phyloP scores from a whole-genome alignment of 1,140 invertebrate species.

The Diachasmimorpha longicaudata region DNA sequence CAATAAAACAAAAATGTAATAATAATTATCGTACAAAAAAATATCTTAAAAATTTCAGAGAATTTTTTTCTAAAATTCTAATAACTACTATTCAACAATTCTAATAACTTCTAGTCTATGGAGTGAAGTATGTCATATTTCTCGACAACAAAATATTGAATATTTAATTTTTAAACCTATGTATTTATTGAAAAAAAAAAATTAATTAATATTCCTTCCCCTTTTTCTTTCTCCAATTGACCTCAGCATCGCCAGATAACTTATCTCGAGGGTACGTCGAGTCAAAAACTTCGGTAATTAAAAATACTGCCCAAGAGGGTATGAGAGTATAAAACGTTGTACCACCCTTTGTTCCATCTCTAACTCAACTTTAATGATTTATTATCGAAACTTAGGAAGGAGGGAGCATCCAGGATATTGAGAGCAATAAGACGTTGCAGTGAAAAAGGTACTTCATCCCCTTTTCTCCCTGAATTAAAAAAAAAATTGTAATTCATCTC shows the following conservation, averaged over 20 bases:
- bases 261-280: conserved; percentile 39
- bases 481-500: no score
- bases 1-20: background rate
- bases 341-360: conserved; percentile 13
- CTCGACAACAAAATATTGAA: no score
- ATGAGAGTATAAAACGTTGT: conserved; percentile 3
- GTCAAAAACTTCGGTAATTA: conserved; percentile 51
- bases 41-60: no score
- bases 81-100: no score
- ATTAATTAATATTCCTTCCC: background rate
- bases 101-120: no score
- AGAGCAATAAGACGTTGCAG: conserved; percentile 41
- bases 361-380: conserved; percentile 21
- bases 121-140: no score
- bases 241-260: conserved; percentile 38
- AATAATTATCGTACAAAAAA: background rate
- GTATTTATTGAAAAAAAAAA: conserved; percentile 9
- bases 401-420: conserved; percentile 40
- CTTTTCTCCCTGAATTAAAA: no score
- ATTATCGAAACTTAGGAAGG: conserved; percentile 28
- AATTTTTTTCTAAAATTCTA: no score
- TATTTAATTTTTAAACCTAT: background rate
- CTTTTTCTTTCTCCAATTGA: background rate
- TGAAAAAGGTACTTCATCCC: conserved; percentile 35
- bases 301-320: conserved; percentile 14